Conservation (phyloP, 1,140 invertebrate genomes). For the Tetragonula clypearis region DNA sequence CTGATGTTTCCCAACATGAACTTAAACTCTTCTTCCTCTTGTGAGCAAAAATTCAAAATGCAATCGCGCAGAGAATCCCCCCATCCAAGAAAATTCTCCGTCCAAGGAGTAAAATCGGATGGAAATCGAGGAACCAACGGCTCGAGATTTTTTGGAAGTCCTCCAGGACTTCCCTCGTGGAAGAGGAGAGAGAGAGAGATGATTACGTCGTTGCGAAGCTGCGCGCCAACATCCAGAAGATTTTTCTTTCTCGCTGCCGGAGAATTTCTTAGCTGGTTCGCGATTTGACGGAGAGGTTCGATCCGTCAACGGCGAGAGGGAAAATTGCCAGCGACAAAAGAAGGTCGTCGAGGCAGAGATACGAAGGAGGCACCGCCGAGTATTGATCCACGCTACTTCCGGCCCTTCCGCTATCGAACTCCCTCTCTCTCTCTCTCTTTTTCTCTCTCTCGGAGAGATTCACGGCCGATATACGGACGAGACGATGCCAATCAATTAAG, state of each 20-base stretch:
- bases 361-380: slow-evolving; percentile 13
- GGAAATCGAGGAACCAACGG: background rate
- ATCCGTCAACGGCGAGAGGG: slow-evolving; percentile 23
- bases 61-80: background rate
- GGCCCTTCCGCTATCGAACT: background rate
- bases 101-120: background rate
- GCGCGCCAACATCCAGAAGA: background rate
- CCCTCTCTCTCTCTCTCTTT: background rate
- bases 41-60: background rate
- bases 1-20: background rate
- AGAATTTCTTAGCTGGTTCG: background rate
- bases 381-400: slow-evolving; percentile 58
- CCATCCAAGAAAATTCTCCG: background rate
- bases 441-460: background rate
- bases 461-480: background rate
- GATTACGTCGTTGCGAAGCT: background rate
- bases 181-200: background rate
- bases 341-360: background rate
- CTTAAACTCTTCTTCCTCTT: background rate
- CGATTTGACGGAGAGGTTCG: background rate
- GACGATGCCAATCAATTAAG: background rate
- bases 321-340: slow-evolving; percentile 20
- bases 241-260: background rate
- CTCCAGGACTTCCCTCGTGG: background rate
- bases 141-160: background rate